A percentile compares a stretch with the other conserved stretches of the same genome.
Conservation (phyloP, 2,113 vertebrate species). For the Dicrurus megarhynchus region DNA sequence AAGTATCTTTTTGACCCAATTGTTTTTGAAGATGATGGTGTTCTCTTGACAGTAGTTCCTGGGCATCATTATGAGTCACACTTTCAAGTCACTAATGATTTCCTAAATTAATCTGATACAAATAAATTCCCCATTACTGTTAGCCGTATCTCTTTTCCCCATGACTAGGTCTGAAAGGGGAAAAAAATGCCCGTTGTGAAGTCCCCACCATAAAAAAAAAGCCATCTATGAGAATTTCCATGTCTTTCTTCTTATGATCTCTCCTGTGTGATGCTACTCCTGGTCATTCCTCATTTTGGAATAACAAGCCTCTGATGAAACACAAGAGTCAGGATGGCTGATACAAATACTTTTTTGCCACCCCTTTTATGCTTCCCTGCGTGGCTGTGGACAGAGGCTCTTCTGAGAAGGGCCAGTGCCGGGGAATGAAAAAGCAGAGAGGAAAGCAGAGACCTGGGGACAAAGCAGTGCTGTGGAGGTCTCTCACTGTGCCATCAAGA, state of each 20-base stretch:
- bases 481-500: background rate
- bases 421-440: background rate
- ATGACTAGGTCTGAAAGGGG: background rate
- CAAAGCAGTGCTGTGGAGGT: background rate
- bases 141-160: background rate
- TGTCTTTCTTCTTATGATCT: background rate
- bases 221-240: background rate
- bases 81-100: conserved; percentile 5
- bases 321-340: background rate
- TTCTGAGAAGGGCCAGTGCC: background rate
- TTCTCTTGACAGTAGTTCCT: background rate
- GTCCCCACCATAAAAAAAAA: background rate
- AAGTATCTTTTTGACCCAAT: background rate
- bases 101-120: background rate
- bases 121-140: background rate
- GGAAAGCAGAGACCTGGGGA: background rate
- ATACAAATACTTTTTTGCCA: background rate
- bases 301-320: background rate
- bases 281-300: background rate
- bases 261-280: background rate
- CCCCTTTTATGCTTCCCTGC: background rate
- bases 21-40: background rate
- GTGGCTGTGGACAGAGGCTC: background rate
- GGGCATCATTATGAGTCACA: background rate
- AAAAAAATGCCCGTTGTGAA: background rate